phyloP scores from a whole-genome alignment of 2,113 vertebrate genomes.

The Micromys minutus region DNA sequence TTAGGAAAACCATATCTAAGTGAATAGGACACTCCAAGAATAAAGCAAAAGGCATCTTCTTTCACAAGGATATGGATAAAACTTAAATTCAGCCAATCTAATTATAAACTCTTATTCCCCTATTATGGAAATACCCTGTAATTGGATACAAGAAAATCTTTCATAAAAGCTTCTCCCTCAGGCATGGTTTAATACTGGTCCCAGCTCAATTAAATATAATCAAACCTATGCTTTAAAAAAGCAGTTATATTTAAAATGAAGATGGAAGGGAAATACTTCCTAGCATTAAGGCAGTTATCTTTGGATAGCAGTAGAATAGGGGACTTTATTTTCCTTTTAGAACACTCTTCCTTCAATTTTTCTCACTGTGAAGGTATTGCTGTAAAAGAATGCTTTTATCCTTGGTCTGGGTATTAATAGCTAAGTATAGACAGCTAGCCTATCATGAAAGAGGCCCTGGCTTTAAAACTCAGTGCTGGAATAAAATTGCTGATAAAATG shows the following conservation, averaged over 20 bases:
- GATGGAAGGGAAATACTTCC: neutral
- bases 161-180: conserved; percentile 40
- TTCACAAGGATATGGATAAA: conserved; percentile 19
- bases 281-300: neutral
- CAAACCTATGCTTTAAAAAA: conserved; percentile 36
- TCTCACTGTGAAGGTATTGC: conserved; percentile 24
- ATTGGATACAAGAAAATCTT: conserved; percentile 57
- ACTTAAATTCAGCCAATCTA: conserved; percentile 37
- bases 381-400: neutral
- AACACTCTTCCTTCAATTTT: neutral
- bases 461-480: neutral
- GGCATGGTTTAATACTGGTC: conserved; percentile 50
- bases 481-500: neutral
- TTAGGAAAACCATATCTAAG: conserved; percentile 32
- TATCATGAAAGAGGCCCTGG: neutral
- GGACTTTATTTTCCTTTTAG: neutral
- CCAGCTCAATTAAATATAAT: conserved; percentile 61
- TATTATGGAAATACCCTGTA: conserved; percentile 45
- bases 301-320: neutral
- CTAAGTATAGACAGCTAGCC: neutral
- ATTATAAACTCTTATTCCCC: conserved; percentile 50
- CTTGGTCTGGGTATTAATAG: neutral
- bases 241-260: neutral
- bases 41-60: conserved; percentile 18
- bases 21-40: neutral